Conservation (phyloP, 2,888 invertebrate species). For the Trisateles emortualis region DNA sequence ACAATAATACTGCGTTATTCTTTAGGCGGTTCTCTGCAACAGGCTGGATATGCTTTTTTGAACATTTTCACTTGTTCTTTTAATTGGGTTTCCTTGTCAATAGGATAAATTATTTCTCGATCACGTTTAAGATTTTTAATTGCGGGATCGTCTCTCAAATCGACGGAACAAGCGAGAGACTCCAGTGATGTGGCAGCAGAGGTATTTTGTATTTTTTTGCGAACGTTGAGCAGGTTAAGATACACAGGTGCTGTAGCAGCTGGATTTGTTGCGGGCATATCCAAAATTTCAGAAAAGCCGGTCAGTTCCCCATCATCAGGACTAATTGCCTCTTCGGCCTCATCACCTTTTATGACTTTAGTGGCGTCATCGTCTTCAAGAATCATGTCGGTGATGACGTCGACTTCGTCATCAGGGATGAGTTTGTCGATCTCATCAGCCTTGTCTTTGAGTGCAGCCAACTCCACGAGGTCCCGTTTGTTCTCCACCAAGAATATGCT, state of each 20-base stretch:
- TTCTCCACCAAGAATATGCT: conserved; percentile 94
- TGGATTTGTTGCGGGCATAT: conserved; percentile 22
- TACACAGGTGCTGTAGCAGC: neutral
- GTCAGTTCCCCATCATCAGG: no score
- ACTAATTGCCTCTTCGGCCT: neutral
- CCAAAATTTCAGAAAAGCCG: neutral
- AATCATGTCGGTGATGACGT: neutral
- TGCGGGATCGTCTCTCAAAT: conserved; percentile 55
- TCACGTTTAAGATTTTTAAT: conserved; percentile 65
- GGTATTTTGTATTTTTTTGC: conserved; percentile 55
- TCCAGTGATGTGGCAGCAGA: conserved; percentile 87
- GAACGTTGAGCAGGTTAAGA: conserved; percentile 68
- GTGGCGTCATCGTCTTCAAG: neutral
- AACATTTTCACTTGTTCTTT: conserved; percentile 70
- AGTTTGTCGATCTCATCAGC: conserved; percentile 34
- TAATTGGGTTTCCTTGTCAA: conserved; percentile 72
- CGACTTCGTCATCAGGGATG: conserved; percentile 20
- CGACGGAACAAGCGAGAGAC: conserved; percentile 80
- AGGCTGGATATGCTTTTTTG: conserved; percentile 61
- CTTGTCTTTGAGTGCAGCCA: conserved; percentile 49
- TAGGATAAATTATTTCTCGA: conserved; percentile 56
- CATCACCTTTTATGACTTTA: no score
- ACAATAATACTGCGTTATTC: conserved; percentile 18
- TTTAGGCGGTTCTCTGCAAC: conserved; percentile 37
- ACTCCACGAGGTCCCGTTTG: conserved; percentile 88